These are phyloP conservation scores for Limnephilus auricula DNA, from an alignment of 2,888 invertebrate species.

Conservation along the genomic window DNA sequence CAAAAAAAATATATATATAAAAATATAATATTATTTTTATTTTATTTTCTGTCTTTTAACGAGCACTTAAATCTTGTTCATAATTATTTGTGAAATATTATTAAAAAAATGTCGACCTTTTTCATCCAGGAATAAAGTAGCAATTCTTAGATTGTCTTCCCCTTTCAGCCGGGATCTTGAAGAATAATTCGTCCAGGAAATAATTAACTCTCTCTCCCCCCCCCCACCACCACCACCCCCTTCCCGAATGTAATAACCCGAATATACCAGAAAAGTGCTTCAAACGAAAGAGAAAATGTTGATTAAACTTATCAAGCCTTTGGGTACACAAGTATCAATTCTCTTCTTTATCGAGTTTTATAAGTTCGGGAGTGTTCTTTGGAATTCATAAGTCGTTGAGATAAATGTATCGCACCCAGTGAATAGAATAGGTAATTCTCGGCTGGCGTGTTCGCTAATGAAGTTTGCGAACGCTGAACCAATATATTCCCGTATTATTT, in stretches of 20 bases:
- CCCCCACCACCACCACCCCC: neutral
- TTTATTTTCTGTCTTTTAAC: neutral
- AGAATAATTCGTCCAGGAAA: constrained; percentile 31
- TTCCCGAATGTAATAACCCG: constrained; percentile 11
- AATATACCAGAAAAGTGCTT: constrained; percentile 45
- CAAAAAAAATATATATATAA: too few species aligned
- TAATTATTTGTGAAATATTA: constrained; percentile 2
- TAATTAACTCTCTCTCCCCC: constrained; percentile 38
- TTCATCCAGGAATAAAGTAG: neutral
- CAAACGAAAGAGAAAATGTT: constrained; percentile 44
- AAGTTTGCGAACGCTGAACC: constrained; percentile 26
- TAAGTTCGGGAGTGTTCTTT: constrained; percentile 39
- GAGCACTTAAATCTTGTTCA: neutral
- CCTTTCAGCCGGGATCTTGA: constrained; percentile 26
- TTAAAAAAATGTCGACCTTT: neutral
- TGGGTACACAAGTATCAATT: constrained; percentile 45
- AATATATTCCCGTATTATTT: constrained; percentile 38
- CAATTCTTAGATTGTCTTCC: constrained; percentile 19
- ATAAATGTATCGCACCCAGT: constrained; percentile 25
- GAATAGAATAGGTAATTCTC: constrained; percentile 22
- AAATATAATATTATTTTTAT: too few species aligned
- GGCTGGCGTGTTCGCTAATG: constrained; percentile 22
- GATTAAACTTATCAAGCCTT: constrained; percentile 49
- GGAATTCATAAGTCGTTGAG: constrained; percentile 30
- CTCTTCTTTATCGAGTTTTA: constrained; percentile 45